Evolutionary conservation across 1,140 invertebrate species (phyloP), one percentile per base, ranked within the genome.

Genomic region (Caerostris darwini): DNA sequence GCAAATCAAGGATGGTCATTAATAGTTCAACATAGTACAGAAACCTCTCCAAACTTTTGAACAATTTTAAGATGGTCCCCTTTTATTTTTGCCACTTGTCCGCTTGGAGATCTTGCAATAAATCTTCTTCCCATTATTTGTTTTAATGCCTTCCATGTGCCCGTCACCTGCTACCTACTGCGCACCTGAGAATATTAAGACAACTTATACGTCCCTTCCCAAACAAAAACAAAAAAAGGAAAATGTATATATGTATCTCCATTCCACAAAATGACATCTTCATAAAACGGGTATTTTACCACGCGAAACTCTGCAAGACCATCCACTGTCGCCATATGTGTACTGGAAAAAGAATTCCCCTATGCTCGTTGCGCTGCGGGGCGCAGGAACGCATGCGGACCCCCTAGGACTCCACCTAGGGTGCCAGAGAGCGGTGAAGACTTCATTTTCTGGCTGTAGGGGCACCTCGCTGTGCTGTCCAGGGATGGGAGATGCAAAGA

Each of bases 321-420:
- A 17, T 90, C 64, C 50, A 59, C 89, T 83, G 90, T 92, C 90
- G 90, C 90, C 90, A 92, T 92, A 92, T 83, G 69, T 92, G 83
- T 92, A 7, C 90, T 57, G n/a, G 56, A 83, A 83, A 83, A 83
- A 83, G 82, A 56, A 83, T 89, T 89, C 87, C 59, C 87, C 85
- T 50, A 69, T 67, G 90, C 58, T 92, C 90, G 57, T 83, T 56
- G 56, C 90, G 50, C 90, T 0, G 59, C 58, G 57, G 69, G 90
- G 90, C n/a, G 77, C 57, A 8, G 61, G 88, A n/a, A 69, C 61
- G 85, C 58, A 87, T 61, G 61, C 64, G 64, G 87, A 69, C 64
- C 19, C 87, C 69, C 14, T 57, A 50, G 61, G 14, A 7, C n/a
- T 10, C 85, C n/a, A 50, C 7, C 89, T 53, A 81, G 89, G 67